Evolutionary conservation across 2,888 invertebrate species (phyloP), one percentile per base, ranked within the genome.

Genomic region (Athalia rosae): DNA sequence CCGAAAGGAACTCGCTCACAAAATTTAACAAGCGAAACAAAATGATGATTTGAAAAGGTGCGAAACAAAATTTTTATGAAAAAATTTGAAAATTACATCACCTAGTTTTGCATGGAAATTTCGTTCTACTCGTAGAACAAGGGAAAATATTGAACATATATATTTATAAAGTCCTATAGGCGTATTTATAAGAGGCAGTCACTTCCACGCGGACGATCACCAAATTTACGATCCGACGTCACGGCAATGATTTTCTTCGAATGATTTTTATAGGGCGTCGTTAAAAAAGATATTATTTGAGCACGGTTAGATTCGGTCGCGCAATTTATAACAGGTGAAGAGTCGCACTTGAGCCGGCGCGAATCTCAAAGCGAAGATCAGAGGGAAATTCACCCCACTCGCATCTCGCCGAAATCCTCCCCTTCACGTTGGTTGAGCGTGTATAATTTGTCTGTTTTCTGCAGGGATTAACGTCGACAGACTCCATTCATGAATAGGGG

Each of bases 381-480:
- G 50, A 66, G 41, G 56, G n/a, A 28, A 28, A 28, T 28, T 28
- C 28, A 28, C 28, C 28, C 28, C 28, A 28, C 28, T 28, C 28
- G 28, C 28, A 28, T 28, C 28, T 28, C 28, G 2, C 28, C 28
- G 28, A 28, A 28, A 28, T 28, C 28, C 28, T 28, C 28, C 28
- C 28, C 28, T 28, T 64, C 8, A 62, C 41, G 5, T 28, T 11
- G 58, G 8, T 58, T 11, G 4, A 58, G 41, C 62, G 28, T 67
- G 50, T 76, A 76, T 76, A 76, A 76, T 76, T 76, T 47, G 64
- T 76, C 50, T 76, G 76, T 76, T 76, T 45, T 58, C 13, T 58
- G 28, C 28, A 28, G 64, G 63, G 53, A 64, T 64, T 76, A 64
- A 64, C 41, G 76, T 13, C 63, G 53, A 13, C 64, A 64, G 41